phyloP scores from a whole-genome alignment of 2,113 vertebrate genomes.

The Bungarus multicinctus region DNA sequence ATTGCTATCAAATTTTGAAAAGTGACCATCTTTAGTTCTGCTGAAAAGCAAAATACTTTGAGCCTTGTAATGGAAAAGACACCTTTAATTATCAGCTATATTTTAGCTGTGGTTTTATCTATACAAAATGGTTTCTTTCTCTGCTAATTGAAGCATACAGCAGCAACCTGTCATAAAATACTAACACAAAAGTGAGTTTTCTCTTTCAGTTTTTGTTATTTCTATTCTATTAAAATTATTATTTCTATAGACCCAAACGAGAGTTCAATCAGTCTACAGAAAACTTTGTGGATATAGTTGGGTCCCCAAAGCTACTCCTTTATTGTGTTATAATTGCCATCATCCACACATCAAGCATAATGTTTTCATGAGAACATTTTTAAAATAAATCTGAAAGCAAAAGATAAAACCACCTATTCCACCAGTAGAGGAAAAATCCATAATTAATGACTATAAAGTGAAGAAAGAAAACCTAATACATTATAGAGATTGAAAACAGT shows the following conservation, averaged over 20 bases:
- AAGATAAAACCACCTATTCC: neutral
- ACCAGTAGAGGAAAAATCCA: neutral
- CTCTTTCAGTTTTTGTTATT: neutral
- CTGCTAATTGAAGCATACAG: constrained; percentile 9
- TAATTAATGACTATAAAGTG: neutral
- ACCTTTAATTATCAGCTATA: neutral
- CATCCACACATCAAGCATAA: neutral
- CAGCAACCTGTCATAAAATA: neutral
- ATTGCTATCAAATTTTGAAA: neutral
- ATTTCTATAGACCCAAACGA: neutral
- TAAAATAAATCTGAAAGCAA: neutral
- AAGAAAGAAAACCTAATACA: neutral
- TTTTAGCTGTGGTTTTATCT: neutral
- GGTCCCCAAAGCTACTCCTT: neutral
- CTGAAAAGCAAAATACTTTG: neutral
- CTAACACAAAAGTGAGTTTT: neutral
- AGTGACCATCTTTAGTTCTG: neutral
- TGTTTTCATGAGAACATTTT: neutral
- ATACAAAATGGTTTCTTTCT: neutral
- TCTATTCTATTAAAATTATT: neutral
- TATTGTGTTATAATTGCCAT: neutral
- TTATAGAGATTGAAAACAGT: neutral
- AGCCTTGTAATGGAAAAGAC: neutral
- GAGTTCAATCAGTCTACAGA: neutral
- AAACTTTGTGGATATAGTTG: neutral